Evolutionary conservation across 2,888 invertebrate species (phyloP).

Genomic region (Pogonocherus hispidulus): DNA sequence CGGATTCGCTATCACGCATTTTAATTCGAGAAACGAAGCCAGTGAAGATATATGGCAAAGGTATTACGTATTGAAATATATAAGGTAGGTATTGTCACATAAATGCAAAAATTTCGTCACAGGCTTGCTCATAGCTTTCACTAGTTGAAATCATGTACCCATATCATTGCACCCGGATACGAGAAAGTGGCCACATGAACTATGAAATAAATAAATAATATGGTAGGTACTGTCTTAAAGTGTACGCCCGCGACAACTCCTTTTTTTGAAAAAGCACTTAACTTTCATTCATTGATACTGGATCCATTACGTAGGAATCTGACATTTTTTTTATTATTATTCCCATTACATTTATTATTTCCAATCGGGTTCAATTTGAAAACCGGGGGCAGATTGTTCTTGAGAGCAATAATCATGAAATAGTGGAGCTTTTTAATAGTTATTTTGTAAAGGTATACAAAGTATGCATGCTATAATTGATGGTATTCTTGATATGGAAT

Average conservation of each 20-base stretch:
- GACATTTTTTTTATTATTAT: too few relatives aligned
- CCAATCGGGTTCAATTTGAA: too few relatives aligned
- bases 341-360: too few relatives aligned
- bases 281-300: too few relatives aligned
- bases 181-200: conserved; percentile 46
- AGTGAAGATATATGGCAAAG: conserved; percentile 28
- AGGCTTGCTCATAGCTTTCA: conserved; percentile 51
- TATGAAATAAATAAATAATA: conserved; percentile 20
- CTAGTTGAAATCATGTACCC: conserved; percentile 55
- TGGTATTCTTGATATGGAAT: too few relatives aligned
- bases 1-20: not conserved
- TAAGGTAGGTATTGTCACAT: conserved; percentile 41
- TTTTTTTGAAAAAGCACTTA: too few relatives aligned
- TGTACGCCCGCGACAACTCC: not conserved
- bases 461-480: too few relatives aligned
- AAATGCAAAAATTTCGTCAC: conserved; percentile 44
- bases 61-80: conserved; percentile 36
- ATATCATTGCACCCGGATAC: conserved; percentile 58
- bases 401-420: too few relatives aligned
- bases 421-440: too few relatives aligned
- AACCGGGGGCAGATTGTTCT: too few relatives aligned
- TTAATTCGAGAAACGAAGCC: not conserved
- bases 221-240: not conserved
- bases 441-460: too few relatives aligned
- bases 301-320: too few relatives aligned